Evolutionary conservation across 2,113 vertebrate species (phyloP), one percentile per base, ranked within the genome.

Genomic region (Phainopepla nitens): DNA sequence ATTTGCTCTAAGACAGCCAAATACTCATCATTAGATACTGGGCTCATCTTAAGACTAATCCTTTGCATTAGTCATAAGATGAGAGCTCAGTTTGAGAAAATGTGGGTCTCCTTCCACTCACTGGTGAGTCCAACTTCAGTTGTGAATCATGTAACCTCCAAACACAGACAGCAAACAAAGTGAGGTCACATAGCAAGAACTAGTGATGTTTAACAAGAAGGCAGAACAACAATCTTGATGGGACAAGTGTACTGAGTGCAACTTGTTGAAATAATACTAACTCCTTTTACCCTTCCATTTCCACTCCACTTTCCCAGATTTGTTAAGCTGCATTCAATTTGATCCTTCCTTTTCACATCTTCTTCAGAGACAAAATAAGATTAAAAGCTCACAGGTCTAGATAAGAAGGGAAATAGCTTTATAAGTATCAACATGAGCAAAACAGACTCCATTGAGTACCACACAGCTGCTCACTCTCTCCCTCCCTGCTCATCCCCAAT

Each of bases 381-480:
- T 47, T 27, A 36, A 73, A 73, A 31, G 0, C 13, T 49, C 2
- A 2, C 7, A 1, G 7, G 10, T 60, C 18, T 65, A 24, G 11
- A 58, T 49, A 90, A 71, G 42, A 41, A 51, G 20, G 41, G 27
- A 90, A 31, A 49, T 11, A 53, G 1, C 16, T 76, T 90, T 31
- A 8, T 49, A 42, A 53, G 27, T 53, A 49, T 22, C 8, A 5
- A 24, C 3, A 76, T 0, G 3, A 42, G 23, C 33, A 41, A 41
- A 78, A 51, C 9, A 41, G 6, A 7, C 36, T 82, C 2, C 1
- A 51, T 10, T 49, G 50, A 36, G 11, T 15, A 51, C 45, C 9
- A 36, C 0, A 0, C 28, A 68, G 6, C 27, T 60, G 6, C 19
- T 78, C 0, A 0, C 27, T 33, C n/a, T 21, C 35, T 44, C 33